A percentile compares a stretch with the other conserved stretches of the same genome.
Conservation (phyloP, 2,888 invertebrate genomes). For the Gastrophysa polygoni region DNA sequence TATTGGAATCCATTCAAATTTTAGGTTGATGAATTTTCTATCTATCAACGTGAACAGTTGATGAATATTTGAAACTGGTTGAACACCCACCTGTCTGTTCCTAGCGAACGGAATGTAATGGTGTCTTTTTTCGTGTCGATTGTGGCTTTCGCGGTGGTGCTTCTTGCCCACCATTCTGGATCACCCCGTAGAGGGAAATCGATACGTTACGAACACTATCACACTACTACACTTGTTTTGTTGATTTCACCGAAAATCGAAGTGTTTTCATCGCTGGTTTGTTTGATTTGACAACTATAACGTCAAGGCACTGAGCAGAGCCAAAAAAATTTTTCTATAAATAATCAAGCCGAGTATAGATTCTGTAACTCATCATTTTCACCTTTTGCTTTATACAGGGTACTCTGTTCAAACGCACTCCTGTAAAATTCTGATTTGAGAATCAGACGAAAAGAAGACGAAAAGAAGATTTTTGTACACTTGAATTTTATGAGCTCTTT, state of each 20-base stretch:
- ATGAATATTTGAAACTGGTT: too few species aligned
- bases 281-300: slow-evolving; percentile 29
- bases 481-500: too few species aligned
- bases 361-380: slow-evolving; percentile 23
- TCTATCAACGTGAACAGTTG: too few species aligned
- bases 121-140: slow-evolving; percentile 43
- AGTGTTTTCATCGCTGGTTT: slow-evolving; percentile 30
- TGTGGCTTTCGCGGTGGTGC: slow-evolving; percentile 44
- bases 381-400: too few species aligned
- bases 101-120: slow-evolving; percentile 51
- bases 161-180: slow-evolving; percentile 45
- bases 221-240: slow-evolving; percentile 15
- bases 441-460: too few species aligned
- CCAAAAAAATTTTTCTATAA: slow-evolving; percentile 52
- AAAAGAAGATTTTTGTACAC: too few species aligned
- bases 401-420: too few species aligned
- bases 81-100: slow-evolving; percentile 51
- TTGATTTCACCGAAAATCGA: slow-evolving; percentile 16
- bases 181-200: not conserved
- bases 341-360: slow-evolving; percentile 41
- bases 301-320: slow-evolving; percentile 41
- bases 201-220: not conserved
- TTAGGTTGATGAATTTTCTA: too few species aligned
- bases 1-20: too few species aligned
- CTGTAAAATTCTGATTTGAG: too few species aligned